Percentiles rank a stretch among this genome's conserved stretches.
Conservation (phyloP, 1,140 invertebrate species). For the Helicoverpa armigera region DNA sequence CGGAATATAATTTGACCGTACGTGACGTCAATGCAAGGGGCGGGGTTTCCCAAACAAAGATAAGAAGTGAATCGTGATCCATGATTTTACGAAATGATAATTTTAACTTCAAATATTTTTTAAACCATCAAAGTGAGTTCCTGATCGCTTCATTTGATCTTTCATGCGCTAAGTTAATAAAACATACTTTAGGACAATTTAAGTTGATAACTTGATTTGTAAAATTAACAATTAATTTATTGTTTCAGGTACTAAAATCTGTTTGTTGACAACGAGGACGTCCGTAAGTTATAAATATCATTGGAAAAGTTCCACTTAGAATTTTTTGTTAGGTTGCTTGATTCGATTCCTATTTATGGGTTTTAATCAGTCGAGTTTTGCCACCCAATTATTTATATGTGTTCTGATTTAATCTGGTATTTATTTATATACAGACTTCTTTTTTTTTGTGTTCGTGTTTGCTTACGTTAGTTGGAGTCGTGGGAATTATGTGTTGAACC, state of each 20-base stretch:
- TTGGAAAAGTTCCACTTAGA: not conserved
- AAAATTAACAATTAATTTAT: conserved; percentile 24
- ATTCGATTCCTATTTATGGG: too few species aligned
- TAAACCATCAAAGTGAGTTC: conserved; percentile 42
- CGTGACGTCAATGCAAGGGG: conserved; percentile 4
- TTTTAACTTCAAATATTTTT: conserved; percentile 58
- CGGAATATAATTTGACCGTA: not conserved
- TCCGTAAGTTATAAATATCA: not conserved
- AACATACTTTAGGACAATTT: not conserved
- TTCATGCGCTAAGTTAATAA: conserved; percentile 21
- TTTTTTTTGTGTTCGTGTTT: too few species aligned
- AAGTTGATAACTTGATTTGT: conserved; percentile 35
- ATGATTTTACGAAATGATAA: conserved; percentile 48
- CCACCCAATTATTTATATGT: too few species aligned
- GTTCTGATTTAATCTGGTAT: too few species aligned
- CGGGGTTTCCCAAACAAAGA: conserved; percentile 20
- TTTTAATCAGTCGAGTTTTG: too few species aligned
- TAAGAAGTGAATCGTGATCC: conserved; percentile 46
- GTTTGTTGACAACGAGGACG: conserved; percentile 1
- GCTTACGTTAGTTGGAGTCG: too few species aligned
- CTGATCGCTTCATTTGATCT: conserved; percentile 61
- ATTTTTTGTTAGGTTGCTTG: not conserved
- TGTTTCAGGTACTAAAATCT: conserved; percentile 49
- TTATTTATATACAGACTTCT: too few species aligned
- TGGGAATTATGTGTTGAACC: too few species aligned